Evolutionary conservation across 1,140 invertebrate species (phyloP).

Genomic region (Zaprionus lachaisei): DNA sequence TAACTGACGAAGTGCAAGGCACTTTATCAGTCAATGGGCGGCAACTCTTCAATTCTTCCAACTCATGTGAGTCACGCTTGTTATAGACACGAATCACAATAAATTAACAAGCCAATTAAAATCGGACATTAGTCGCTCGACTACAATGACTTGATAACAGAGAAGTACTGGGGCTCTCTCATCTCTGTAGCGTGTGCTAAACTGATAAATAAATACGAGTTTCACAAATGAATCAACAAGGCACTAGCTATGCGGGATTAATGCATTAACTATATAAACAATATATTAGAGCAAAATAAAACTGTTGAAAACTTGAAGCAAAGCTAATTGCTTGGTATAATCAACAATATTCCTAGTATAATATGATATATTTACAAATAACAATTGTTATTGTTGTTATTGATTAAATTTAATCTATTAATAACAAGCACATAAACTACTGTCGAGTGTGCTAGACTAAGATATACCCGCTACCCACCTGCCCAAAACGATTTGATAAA

Average conservation of each 20-base stretch:
- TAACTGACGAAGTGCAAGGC: background rate
- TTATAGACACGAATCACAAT: background rate
- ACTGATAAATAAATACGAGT: background rate
- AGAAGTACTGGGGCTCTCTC: background rate
- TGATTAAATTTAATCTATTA: too few relatives aligned
- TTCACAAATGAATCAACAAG: background rate
- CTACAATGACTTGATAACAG: conserved; percentile 1
- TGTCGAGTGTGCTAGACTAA: too few relatives aligned
- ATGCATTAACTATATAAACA: background rate
- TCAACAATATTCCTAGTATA: too few relatives aligned
- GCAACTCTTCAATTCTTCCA: background rate
- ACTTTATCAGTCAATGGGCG: background rate
- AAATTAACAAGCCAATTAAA: conserved; percentile 7
- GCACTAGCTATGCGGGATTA: too few relatives aligned
- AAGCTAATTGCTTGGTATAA: too few relatives aligned
- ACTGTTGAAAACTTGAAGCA: too few relatives aligned
- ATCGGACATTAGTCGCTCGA: background rate
- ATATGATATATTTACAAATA: too few relatives aligned
- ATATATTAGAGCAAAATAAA: background rate
- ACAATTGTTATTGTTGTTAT: too few relatives aligned
- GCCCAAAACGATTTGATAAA: too few relatives aligned
- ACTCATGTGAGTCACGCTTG: background rate
- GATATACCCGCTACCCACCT: too few relatives aligned
- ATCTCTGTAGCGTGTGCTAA: background rate
- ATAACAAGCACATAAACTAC: too few relatives aligned